Evolutionary conservation across 2,797 vertebrate genomes (phyloP), one percentile per base, ranked within the genome.

Genomic region (Ciconia nigra): DNA sequence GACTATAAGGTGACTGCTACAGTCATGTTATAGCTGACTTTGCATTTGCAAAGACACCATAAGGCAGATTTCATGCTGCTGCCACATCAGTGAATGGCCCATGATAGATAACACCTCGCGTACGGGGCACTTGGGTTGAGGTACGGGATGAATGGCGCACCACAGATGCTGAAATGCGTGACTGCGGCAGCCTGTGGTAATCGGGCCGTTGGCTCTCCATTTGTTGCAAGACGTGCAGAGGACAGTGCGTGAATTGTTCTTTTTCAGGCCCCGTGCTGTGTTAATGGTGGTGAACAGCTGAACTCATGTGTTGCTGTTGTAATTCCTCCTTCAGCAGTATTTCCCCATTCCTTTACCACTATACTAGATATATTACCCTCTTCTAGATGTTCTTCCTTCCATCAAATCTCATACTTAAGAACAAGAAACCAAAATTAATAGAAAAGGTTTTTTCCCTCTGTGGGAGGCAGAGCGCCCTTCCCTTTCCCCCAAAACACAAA

Each of bases 41-140:
- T 21, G 85, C 49, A 22, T 62, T 72, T 91, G 20, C 35, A 55
- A n/a, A 90, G 51, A 18, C 29, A 13, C 14, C 13, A 10, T 28
- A 49, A 71, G 91, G 65, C 26, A 83, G 79, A 71, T 78, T 76
- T 67, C 72, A 42, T 0, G 13, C 82, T 63, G 85, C 72, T 90
- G 93, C 79, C 69, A 25, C 61, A 22, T 9, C n/a, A 14, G 21
- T 14, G 88, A 62, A 51, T 2, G 47, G 67, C 42, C 52, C 3
- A 0, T 70, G 83, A 65, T 35, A 1, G 3, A 20, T 42, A 78
- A 54, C 0, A 0, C 26, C 28, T 88, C 1, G 0, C 7, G 1
- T 5, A 31, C 0, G 3, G 47, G 28, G 8, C 4, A 0, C 47
- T 24, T 17, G 57, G 41, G 22, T 9, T 74, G 0, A 21, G 29